phyloP scores from a whole-genome alignment of 2,113 vertebrate species.

The Oncorhynchus keta region DNA sequence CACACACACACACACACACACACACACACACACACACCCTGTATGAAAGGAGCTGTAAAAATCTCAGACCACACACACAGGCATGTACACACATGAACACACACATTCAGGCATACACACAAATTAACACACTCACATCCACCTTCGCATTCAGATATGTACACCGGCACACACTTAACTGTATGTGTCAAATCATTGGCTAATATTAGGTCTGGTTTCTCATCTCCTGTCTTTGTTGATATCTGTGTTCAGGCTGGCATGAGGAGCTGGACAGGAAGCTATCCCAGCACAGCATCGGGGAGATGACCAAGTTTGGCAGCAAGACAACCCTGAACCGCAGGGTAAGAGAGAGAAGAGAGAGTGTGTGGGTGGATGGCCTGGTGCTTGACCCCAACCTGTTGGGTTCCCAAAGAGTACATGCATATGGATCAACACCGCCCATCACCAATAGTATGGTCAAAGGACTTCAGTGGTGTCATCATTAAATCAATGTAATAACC shows the following conservation, averaged over 20 bases:
- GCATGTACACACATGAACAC: too few relatives aligned
- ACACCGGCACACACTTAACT: background rate
- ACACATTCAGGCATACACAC: too few relatives aligned
- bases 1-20: background rate
- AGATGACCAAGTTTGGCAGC: slow-evolving; percentile 88
- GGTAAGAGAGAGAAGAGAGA: slow-evolving; percentile 68
- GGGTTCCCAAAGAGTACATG: too few relatives aligned
- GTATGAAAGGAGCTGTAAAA: too few relatives aligned
- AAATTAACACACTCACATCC: background rate
- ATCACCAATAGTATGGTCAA: too few relatives aligned
- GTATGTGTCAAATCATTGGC: background rate
- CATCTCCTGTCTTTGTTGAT: background rate
- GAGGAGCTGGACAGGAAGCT: slow-evolving; percentile 91
- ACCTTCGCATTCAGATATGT: background rate
- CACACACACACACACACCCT: background rate
- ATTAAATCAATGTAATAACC: background rate
- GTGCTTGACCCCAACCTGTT: too few relatives aligned
- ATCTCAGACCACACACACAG: background rate
- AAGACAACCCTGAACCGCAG: slow-evolving; percentile 88
- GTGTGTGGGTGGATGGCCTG: background rate
- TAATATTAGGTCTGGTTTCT: background rate
- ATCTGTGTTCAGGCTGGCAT: slow-evolving; percentile 74
- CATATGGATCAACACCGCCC: too few relatives aligned
- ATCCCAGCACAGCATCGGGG: slow-evolving; percentile 92
- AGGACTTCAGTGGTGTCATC: too few relatives aligned